These are phyloP conservation scores for Hirundichthys speculiger DNA, from an alignment of 2,113 vertebrate genomes.

Conservation along the genomic window DNA sequence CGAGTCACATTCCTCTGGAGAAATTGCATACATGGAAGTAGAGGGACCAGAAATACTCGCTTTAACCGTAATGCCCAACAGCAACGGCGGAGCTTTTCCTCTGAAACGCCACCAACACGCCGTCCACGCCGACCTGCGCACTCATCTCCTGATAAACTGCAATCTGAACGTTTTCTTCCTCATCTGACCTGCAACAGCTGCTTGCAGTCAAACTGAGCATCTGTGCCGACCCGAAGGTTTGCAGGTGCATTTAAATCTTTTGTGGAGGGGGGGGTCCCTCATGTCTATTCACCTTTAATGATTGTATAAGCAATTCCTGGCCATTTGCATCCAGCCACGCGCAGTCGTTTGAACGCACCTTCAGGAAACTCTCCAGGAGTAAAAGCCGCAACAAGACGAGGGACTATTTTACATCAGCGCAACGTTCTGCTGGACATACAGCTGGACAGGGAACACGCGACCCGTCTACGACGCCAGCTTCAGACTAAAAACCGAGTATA, in stretches of 20 bases:
- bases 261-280: neutral
- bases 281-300: neutral
- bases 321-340: neutral
- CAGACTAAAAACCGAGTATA: constrained; percentile 10
- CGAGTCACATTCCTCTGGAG: constrained; percentile 46
- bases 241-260: too few species aligned
- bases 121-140: too few species aligned
- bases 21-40: constrained; percentile 51
- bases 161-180: too few species aligned
- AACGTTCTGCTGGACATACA: neutral
- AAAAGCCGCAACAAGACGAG: neutral
- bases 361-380: constrained; percentile 3
- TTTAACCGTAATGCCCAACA: neutral
- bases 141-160: too few species aligned
- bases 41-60: constrained; percentile 2
- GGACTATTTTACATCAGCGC: constrained; percentile 1
- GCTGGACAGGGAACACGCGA: constrained; percentile 2
- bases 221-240: neutral
- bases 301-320: constrained; percentile 3
- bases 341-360: neutral
- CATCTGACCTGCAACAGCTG: neutral
- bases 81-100: neutral
- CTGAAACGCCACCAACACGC: neutral
- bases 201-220: neutral
- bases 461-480: constrained; percentile 3